Conservation (phyloP, 2,113 vertebrate genomes). For the Callorhinus ursinus region DNA sequence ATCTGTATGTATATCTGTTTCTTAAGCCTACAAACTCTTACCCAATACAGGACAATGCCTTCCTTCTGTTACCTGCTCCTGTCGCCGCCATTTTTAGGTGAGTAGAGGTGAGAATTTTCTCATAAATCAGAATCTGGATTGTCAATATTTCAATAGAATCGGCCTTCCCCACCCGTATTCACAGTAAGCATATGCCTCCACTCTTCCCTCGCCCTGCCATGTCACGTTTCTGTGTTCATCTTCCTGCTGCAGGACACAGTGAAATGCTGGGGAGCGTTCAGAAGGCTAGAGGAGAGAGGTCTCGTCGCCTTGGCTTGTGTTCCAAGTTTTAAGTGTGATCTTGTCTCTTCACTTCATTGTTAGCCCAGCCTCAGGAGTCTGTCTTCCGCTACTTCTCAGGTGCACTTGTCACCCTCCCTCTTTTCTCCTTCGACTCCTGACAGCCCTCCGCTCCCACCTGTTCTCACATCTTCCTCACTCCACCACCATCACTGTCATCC, state of each 20-base stretch:
- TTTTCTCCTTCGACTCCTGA: not conserved
- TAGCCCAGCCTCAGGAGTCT: too few relatives aligned
- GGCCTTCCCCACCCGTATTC: not conserved
- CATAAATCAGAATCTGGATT: not conserved
- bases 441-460: not conserved
- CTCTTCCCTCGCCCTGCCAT: not conserved
- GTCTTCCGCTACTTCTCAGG: not conserved
- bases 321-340: not conserved
- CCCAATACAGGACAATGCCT: not conserved
- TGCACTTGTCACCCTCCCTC: not conserved
- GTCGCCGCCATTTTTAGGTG: not conserved
- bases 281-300: not conserved
- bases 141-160: conserved; percentile 8
- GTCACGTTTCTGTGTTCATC: conserved; percentile 6
- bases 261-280: not conserved
- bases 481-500: too few relatives aligned
- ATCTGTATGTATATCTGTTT: not conserved
- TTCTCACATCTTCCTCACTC: not conserved
- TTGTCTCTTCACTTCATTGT: not conserved
- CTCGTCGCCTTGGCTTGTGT: accelerated
- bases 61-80: not conserved
- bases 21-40: not conserved
- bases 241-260: not conserved
- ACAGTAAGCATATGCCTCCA: not conserved
- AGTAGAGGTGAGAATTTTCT: not conserved